These are phyloP conservation scores for Macaria liturata DNA, from an alignment of 2,888 invertebrate genomes.

Conservation along the genomic window DNA sequence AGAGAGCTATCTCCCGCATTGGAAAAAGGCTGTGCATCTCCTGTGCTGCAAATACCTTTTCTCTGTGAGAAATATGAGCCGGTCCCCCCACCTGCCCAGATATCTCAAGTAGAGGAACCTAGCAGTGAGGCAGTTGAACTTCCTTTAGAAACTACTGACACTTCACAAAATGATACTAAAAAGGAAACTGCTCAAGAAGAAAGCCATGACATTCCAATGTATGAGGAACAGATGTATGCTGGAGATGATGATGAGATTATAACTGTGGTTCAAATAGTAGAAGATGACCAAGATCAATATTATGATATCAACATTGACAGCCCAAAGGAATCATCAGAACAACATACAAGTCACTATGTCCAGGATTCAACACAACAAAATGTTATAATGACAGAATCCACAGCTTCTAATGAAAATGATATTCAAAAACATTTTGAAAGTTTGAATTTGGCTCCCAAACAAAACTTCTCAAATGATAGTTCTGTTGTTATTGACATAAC, in stretches of 20 bases:
- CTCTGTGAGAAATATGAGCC: slow-evolving; percentile 35
- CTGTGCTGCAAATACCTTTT: slow-evolving; percentile 34
- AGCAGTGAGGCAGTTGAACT: slow-evolving; percentile 29
- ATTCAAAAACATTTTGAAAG: slow-evolving; percentile 72
- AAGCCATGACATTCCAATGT: slow-evolving; percentile 52
- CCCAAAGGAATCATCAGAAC: slow-evolving; percentile 47
- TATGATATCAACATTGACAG: slow-evolving; percentile 71
- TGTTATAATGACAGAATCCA: slow-evolving; percentile 24
- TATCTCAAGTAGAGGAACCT: slow-evolving; percentile 23
- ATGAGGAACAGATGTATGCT: slow-evolving; percentile 57
- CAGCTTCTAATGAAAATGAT: slow-evolving; percentile 46
- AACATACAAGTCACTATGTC: slow-evolving; percentile 30
- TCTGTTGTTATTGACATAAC: slow-evolving; percentile 49
- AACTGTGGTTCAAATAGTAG: slow-evolving; percentile 78
- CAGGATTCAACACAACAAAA: slow-evolving; percentile 1
- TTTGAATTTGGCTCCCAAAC: slow-evolving; percentile 53
- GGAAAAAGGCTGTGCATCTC: slow-evolving; percentile 13
- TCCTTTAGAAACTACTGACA: slow-evolving; percentile 26
- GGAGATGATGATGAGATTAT: slow-evolving; percentile 78
- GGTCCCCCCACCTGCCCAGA: slow-evolving; percentile 14
- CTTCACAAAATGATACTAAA: slow-evolving; percentile 26
- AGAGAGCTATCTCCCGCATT: slow-evolving; percentile 9
- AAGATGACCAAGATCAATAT: slow-evolving; percentile 73
- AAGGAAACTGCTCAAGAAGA: slow-evolving; percentile 33
- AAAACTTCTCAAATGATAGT: slow-evolving; percentile 55